A percentile compares a stretch with the other conserved stretches of the same genome.
Conservation (phyloP, 1,140 invertebrate genomes). For the Aleiodes sp. region DNA sequence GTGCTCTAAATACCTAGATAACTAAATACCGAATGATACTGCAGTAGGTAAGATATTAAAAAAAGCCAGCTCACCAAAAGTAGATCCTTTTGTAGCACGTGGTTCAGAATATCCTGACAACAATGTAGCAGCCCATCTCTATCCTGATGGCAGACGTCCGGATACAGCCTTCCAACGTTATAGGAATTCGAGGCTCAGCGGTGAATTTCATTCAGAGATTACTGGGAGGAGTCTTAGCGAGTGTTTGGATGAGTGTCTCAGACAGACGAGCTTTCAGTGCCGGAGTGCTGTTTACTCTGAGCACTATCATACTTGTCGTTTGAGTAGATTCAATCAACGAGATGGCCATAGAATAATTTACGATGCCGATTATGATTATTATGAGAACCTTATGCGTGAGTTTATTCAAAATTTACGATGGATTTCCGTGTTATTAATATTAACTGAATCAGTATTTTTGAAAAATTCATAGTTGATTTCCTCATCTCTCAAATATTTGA, state of each 20-base stretch:
- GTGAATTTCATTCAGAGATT: conserved; percentile 89
- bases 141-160: conserved; percentile 79
- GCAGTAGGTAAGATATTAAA: background rate
- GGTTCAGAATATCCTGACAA: conserved; percentile 87
- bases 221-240: conserved; percentile 86
- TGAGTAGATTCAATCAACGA: conserved; percentile 86
- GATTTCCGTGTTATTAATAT: too few relatives aligned
- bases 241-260: conserved; percentile 87
- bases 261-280: conserved; percentile 89
- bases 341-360: conserved; percentile 89
- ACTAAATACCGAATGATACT: background rate
- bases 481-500: too few relatives aligned
- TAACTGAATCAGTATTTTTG: too few relatives aligned
- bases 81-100: conserved; percentile 69
- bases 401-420: conserved; percentile 56
- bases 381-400: conserved; percentile 91
- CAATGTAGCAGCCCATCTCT: conserved; percentile 81
- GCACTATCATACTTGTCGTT: conserved; percentile 80
- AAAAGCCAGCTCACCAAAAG: conserved; percentile 55
- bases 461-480: too few relatives aligned
- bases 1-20: too few relatives aligned
- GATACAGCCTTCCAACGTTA: conserved; percentile 91
- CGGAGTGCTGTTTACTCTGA: conserved; percentile 88
- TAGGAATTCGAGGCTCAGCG: conserved; percentile 83
- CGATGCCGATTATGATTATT: conserved; percentile 91